Conservation (phyloP, 2,888 invertebrate species). For the Anthophora plumipes region DNA sequence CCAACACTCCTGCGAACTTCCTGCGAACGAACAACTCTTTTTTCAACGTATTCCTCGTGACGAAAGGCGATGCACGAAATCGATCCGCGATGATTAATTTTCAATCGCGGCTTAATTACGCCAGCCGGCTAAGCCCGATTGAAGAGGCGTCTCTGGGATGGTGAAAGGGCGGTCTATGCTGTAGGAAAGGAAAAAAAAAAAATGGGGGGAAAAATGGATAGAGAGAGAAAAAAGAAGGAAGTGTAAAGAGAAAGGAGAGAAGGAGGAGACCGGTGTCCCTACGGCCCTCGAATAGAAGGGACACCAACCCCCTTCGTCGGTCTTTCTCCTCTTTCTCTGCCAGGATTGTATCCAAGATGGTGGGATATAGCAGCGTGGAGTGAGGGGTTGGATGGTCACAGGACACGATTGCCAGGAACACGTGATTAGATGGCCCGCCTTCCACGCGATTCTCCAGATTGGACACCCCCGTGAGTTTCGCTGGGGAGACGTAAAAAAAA, state of each 20-base stretch:
- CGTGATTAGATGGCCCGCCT: slow-evolving; percentile 83
- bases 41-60: slow-evolving; percentile 51
- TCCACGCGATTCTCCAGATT: slow-evolving; percentile 78
- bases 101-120: slow-evolving; percentile 81
- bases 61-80: slow-evolving; percentile 64
- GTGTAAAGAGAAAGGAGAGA: slow-evolving; percentile 14
- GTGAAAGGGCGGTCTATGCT: slow-evolving; percentile 64
- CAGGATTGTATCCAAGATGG: slow-evolving; percentile 69
- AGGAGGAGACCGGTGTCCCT: slow-evolving; percentile 50
- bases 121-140: slow-evolving; percentile 75
- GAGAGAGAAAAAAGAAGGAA: slow-evolving; percentile 11
- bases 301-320: slow-evolving; percentile 38
- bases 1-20: slow-evolving; percentile 24
- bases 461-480: slow-evolving; percentile 69
- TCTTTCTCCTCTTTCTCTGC: slow-evolving; percentile 43
- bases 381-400: slow-evolving; percentile 62
- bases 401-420: slow-evolving; percentile 81
- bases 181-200: slow-evolving; percentile 29
- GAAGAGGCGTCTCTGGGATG: slow-evolving; percentile 63
- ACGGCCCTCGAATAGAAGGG: slow-evolving; percentile 66
- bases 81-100: slow-evolving; percentile 81
- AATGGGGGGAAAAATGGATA: slow-evolving; percentile 7
- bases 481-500: slow-evolving; percentile 80
- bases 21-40: slow-evolving; percentile 17
- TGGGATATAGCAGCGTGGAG: slow-evolving; percentile 39